These are phyloP conservation scores for Drosophila imparisetae DNA, from an alignment of 2,888 invertebrate species.

Conservation along the genomic window DNA sequence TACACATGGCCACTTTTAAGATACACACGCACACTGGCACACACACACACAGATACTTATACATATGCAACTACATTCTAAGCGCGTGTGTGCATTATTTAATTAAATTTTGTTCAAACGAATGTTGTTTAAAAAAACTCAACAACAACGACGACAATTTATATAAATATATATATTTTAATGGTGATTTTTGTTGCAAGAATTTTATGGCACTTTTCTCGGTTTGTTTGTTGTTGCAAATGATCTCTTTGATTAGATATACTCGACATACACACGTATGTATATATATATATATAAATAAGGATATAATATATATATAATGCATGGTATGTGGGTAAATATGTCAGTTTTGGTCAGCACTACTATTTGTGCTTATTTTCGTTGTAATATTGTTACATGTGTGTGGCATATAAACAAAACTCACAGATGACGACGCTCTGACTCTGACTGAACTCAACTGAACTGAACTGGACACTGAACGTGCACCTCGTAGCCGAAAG, in stretches of 20 bases:
- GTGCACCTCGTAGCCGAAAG: conserved; percentile 54
- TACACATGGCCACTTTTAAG: conserved; percentile 38
- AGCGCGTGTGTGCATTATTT: conserved; percentile 65
- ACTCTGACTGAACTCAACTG: conserved; percentile 78
- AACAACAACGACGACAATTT: conserved; percentile 50
- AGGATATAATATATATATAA: conserved; percentile 2
- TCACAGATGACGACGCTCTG: conserved; percentile 76
- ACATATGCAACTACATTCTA: conserved; percentile 17
- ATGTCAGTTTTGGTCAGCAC: conserved; percentile 26
- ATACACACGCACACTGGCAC: conserved; percentile 10
- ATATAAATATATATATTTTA: not conserved
- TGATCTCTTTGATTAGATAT: conserved; percentile 34
- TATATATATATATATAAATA: not conserved
- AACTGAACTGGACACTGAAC: conserved; percentile 71
- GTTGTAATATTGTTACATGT: conserved; percentile 51
- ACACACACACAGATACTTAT: conserved; percentile 11
- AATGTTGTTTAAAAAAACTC: conserved; percentile 13
- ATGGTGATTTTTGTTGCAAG: conserved; percentile 21
- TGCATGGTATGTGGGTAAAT: conserved; percentile 8
- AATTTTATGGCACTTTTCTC: conserved; percentile 37
- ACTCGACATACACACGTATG: conserved; percentile 11
- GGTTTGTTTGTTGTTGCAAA: conserved; percentile 13
- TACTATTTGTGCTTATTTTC: conserved; percentile 52
- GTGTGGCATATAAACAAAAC: conserved; percentile 76
- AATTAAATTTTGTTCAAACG: conserved; percentile 54